Evolutionary conservation across 2,888 invertebrate genomes (phyloP).

Genomic region (Diploptera punctata): DNA sequence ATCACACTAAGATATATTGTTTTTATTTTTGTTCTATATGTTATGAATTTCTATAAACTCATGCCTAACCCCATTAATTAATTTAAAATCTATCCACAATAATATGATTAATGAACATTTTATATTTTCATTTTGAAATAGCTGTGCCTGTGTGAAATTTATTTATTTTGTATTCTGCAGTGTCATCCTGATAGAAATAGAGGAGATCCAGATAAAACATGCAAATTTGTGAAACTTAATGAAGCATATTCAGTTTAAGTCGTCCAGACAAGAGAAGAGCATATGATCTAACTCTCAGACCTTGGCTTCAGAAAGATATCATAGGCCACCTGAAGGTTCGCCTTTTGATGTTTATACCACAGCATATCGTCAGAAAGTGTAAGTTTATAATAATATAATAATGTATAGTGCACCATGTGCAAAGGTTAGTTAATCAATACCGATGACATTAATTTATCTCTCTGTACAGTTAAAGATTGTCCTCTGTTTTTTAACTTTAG

Average conservation of each 20-base stretch:
- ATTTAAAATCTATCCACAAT: neutral
- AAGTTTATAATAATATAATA: no score
- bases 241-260: constrained; percentile 82
- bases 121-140: neutral
- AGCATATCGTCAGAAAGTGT: neutral
- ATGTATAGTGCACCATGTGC: no score
- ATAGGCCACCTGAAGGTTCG: neutral
- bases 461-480: no score
- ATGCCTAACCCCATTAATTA: neutral
- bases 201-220: constrained; percentile 65
- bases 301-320: neutral
- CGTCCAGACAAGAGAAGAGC: constrained; percentile 66
- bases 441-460: no score
- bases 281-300: constrained; percentile 65
- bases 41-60: neutral
- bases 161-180: no score
- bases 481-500: no score
- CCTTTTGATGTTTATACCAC: neutral
- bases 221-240: constrained; percentile 74
- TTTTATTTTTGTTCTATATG: no score
- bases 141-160: constrained; percentile 47
- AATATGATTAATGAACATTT: neutral
- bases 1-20: no score
- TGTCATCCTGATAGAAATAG: constrained; percentile 75
- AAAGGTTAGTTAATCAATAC: no score